phyloP scores from a whole-genome alignment of 2,113 vertebrate genomes.

The Hippocampus barbouri region DNA sequence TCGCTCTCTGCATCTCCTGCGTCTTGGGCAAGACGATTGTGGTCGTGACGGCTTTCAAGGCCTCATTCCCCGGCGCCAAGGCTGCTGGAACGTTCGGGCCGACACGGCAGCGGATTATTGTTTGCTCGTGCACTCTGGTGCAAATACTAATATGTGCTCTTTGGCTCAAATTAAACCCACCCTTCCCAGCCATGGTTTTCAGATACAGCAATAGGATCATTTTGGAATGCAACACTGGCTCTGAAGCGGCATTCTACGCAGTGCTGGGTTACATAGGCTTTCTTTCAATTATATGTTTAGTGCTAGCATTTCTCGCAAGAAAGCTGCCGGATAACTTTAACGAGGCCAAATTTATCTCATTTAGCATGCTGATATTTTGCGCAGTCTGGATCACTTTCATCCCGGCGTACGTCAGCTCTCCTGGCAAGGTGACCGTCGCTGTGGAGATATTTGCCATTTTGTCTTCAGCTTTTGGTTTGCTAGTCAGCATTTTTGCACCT shows the following conservation, averaged over 20 bases:
- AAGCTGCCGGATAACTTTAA: slow-evolving; percentile 75
- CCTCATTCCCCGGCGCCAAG: slow-evolving; percentile 51
- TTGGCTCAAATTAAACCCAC: slow-evolving; percentile 67
- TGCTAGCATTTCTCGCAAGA: slow-evolving; percentile 68
- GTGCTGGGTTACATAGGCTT: slow-evolving; percentile 71
- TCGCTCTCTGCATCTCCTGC: slow-evolving; percentile 67
- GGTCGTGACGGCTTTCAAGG: slow-evolving; percentile 66
- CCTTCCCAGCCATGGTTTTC: slow-evolving; percentile 63
- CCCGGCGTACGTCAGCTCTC: slow-evolving; percentile 74
- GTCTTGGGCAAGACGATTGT: slow-evolving; percentile 66
- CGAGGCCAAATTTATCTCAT: slow-evolving; percentile 74
- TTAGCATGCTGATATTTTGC: slow-evolving; percentile 76
- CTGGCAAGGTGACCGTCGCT: slow-evolving; percentile 73
- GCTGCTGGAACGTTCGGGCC: slow-evolving; percentile 44
- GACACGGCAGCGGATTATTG: slow-evolving; percentile 62
- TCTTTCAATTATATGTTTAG: slow-evolving; percentile 57
- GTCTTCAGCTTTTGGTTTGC: slow-evolving; percentile 64
- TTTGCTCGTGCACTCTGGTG: slow-evolving; percentile 65
- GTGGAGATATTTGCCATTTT: slow-evolving; percentile 76
- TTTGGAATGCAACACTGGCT: slow-evolving; percentile 71
- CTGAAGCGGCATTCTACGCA: slow-evolving; percentile 62
- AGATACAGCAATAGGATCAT: slow-evolving; percentile 59
- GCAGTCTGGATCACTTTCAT: slow-evolving; percentile 75
- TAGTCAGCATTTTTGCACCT: slow-evolving; percentile 65
- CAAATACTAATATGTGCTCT: slow-evolving; percentile 67